These are phyloP conservation scores for Ormia ochracea DNA, from an alignment of 2,888 invertebrate genomes.

Conservation along the genomic window DNA sequence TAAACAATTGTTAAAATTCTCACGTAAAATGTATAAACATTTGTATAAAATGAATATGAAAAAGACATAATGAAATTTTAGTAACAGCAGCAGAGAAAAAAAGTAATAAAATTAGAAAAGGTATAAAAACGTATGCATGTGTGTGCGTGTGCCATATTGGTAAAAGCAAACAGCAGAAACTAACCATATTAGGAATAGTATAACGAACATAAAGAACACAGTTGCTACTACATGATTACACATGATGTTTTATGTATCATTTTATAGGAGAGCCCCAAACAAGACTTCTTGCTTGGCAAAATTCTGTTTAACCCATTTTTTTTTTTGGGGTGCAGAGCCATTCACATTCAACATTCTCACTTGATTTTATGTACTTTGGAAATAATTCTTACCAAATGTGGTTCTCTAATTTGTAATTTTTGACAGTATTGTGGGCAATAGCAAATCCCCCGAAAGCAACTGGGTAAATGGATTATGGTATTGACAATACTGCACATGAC, in stretches of 20 bases:
- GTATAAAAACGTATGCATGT: not conserved
- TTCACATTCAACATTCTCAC: too few species aligned
- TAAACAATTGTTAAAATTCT: conserved; percentile 57
- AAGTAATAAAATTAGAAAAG: conserved; percentile 14
- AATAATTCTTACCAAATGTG: not conserved
- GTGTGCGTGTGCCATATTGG: not conserved
- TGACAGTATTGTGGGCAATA: not conserved
- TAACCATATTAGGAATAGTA: conserved; percentile 9
- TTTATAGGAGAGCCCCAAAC: not conserved
- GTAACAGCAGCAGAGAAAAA: not conserved
- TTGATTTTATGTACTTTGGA: not conserved
- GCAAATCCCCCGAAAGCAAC: conserved; percentile 4
- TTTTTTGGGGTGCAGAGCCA: not conserved
- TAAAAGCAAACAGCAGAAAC: conserved; percentile 8
- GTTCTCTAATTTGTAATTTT: not conserved
- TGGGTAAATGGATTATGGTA: conserved; percentile 30
- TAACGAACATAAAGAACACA: not conserved
- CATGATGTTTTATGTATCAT: not conserved
- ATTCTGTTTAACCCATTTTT: not conserved
- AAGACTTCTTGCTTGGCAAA: not conserved
- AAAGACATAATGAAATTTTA: conserved; percentile 52
- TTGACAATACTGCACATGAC: conserved; percentile 27
- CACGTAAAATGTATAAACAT: conserved; percentile 51
- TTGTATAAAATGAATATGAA: conserved; percentile 53
- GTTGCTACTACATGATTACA: not conserved